Conservation (phyloP, 2,797 vertebrate genomes). For the Sibirionetta formosa region DNA sequence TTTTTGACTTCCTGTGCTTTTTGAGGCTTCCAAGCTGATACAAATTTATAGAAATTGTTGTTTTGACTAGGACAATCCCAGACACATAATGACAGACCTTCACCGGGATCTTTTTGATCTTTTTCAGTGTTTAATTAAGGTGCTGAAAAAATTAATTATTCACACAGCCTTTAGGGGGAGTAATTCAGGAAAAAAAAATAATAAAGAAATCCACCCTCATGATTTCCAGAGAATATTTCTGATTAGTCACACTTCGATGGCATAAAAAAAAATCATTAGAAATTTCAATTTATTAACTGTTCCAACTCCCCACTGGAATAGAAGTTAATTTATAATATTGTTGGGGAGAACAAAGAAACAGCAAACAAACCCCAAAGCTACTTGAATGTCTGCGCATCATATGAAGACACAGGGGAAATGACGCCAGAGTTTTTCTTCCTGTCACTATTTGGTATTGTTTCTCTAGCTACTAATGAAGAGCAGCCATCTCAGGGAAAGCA, state of each 20-base stretch:
- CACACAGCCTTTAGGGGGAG: background rate
- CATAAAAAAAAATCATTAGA: background rate
- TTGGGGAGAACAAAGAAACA: slow-evolving; percentile 31
- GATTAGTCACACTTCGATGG: background rate
- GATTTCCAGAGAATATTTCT: slow-evolving; percentile 43
- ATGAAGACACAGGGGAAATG: background rate
- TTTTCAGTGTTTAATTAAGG: background rate
- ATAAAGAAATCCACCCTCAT: background rate
- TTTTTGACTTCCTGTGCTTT: background rate
- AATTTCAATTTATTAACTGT: slow-evolving; percentile 50
- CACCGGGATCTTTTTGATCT: background rate
- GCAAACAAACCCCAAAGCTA: background rate
- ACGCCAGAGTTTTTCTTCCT: background rate
- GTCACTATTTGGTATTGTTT: background rate
- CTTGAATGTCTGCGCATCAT: background rate
- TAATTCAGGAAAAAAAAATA: background rate
- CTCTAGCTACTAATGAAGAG: background rate
- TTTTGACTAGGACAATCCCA: background rate
- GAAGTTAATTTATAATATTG: slow-evolving; percentile 44
- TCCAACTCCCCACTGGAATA: background rate
- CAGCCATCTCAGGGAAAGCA: background rate
- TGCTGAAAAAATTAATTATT: slow-evolving; percentile 1
- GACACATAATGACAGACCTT: background rate
- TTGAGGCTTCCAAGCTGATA: background rate
- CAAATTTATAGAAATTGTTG: background rate